Evolutionary conservation across 1,140 invertebrate species (phyloP).

Genomic region (Stratiolaelaps scimitus): DNA sequence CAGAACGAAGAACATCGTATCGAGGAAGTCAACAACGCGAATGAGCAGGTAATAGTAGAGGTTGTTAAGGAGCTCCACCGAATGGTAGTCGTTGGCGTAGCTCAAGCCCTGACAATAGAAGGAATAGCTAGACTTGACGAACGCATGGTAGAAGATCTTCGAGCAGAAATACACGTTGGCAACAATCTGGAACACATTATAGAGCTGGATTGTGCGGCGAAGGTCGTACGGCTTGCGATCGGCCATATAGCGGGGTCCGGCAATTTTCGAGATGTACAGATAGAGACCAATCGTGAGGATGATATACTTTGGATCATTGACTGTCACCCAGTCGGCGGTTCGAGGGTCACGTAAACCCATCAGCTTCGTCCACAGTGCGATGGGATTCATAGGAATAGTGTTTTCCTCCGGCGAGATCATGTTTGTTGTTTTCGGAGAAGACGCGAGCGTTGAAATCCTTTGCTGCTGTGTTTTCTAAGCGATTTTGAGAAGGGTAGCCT

Average conservation of each 20-base stretch:
- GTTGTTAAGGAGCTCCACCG: constrained; percentile 5
- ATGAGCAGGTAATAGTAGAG: constrained; percentile 27
- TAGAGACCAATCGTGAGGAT: constrained; percentile 12
- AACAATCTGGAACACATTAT: constrained; percentile 15
- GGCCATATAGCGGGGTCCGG: constrained; percentile 26
- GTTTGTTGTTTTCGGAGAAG: background rate
- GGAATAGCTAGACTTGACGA: constrained; percentile 36
- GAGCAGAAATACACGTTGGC: constrained; percentile 26
- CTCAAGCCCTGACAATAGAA: constrained; percentile 42
- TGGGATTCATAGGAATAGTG: constrained; percentile 1
- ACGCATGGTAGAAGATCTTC: constrained; percentile 15
- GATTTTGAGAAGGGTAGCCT: too few relatives aligned
- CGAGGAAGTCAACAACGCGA: constrained; percentile 35
- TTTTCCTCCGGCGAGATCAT: constrained; percentile 20
- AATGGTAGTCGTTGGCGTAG: constrained; percentile 40
- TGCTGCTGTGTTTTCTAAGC: too few relatives aligned
- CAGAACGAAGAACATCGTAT: constrained; percentile 62
- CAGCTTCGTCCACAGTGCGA: background rate
- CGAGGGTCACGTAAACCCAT: constrained; percentile 26
- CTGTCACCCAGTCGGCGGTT: constrained; percentile 14
- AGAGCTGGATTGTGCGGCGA: background rate
- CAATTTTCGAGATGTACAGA: constrained; percentile 26
- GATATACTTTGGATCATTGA: constrained; percentile 12
- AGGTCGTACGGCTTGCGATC: constrained; percentile 15
- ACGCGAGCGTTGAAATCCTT: too few relatives aligned